Percentiles rank a stretch among this genome's conserved stretches.
These are phyloP conservation scores for Cyanoliseus patagonus DNA, from an alignment of 2,113 vertebrate genomes.

Conservation along the genomic window DNA sequence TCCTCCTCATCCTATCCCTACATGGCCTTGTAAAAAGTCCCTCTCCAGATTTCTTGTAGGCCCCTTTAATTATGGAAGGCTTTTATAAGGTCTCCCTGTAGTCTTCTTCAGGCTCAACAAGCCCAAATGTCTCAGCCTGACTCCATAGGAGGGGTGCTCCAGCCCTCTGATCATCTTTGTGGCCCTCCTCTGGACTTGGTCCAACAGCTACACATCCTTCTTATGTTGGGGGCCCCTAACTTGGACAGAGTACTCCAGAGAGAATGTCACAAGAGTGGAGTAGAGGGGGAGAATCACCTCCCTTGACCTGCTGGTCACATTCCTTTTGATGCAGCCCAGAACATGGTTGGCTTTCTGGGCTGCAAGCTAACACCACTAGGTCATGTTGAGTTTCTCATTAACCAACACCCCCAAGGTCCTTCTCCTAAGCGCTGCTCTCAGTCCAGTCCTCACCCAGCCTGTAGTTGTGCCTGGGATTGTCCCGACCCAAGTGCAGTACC, in stretches of 20 bases:
- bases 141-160: not conserved
- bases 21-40: not conserved
- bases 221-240: not conserved
- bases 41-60: not conserved
- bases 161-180: not conserved
- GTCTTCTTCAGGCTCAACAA: not conserved
- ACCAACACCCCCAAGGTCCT: not conserved
- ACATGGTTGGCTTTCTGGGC: not conserved
- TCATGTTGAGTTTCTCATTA: not conserved
- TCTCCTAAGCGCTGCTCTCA: not conserved
- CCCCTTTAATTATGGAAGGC: not conserved
- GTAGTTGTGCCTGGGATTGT: not conserved
- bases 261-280: not conserved
- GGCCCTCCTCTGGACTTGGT: not conserved
- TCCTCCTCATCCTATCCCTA: not conserved
- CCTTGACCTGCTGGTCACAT: not conserved
- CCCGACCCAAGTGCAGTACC: not conserved
- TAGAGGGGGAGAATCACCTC: not conserved
- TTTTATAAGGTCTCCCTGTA: not conserved
- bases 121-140: not conserved
- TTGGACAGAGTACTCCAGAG: not conserved
- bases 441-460: not conserved
- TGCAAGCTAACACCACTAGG: not conserved
- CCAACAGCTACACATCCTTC: not conserved
- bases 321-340: not conserved